phyloP scores from a whole-genome alignment of 2,113 vertebrate species.

The Marmota monax region DNA sequence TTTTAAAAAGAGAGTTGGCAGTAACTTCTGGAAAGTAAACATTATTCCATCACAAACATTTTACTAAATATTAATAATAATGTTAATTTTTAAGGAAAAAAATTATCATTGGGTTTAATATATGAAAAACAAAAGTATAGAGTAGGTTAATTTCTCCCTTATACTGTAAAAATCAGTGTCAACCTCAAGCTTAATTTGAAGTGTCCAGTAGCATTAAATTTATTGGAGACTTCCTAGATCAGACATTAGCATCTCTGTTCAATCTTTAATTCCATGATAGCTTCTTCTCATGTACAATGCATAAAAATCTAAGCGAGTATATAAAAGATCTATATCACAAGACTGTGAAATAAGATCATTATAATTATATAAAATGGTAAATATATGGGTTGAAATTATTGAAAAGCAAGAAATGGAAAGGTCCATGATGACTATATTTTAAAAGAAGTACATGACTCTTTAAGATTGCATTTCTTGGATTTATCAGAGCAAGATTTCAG shows the following conservation, averaged over 20 bases:
- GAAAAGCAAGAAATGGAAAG: background rate
- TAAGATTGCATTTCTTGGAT: background rate
- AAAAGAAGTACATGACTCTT: background rate
- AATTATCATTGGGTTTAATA: background rate
- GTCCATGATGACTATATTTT: background rate
- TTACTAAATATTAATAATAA: background rate
- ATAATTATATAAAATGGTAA: background rate
- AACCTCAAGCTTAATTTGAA: background rate
- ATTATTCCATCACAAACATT: background rate
- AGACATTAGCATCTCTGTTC: background rate
- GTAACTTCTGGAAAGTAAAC: background rate
- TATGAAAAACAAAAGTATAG: background rate
- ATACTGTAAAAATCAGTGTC: background rate
- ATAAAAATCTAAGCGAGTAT: background rate
- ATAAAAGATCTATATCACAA: background rate
- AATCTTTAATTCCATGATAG: background rate
- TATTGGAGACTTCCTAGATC: background rate
- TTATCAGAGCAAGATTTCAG: background rate
- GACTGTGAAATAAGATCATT: background rate
- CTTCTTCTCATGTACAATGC: background rate
- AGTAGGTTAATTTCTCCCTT: background rate
- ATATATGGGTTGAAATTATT: background rate
- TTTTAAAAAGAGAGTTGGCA: background rate
- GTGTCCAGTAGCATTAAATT: background rate
- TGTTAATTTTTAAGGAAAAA: slow-evolving; percentile 14